These are phyloP conservation scores for Nymphalis urticae DNA, from an alignment of 2,888 invertebrate genomes.

Conservation along the genomic window DNA sequence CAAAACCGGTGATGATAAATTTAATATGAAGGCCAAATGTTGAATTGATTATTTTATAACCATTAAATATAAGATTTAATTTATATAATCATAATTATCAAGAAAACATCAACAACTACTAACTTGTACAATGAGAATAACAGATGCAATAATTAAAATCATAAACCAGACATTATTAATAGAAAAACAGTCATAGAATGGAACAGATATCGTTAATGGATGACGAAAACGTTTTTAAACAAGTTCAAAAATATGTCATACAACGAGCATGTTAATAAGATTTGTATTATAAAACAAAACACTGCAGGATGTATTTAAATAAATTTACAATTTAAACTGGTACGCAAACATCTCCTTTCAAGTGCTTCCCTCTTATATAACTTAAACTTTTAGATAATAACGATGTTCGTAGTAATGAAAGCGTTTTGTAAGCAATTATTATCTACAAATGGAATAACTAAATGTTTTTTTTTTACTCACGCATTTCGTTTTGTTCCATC, in stretches of 20 bases:
- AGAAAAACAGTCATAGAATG: too few relatives aligned
- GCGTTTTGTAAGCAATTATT: conserved; percentile 9
- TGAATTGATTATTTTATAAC: conserved; percentile 4
- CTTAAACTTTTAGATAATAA: too few relatives aligned
- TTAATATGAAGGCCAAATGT: conserved; percentile 13
- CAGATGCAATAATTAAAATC: background rate
- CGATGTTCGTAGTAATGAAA: too few relatives aligned
- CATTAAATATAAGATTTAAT: background rate
- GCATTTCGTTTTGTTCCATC: conserved; percentile 14
- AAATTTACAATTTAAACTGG: too few relatives aligned
- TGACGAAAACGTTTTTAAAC: too few relatives aligned
- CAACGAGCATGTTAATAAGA: too few relatives aligned
- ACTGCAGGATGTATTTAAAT: too few relatives aligned
- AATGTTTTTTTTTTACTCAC: conserved; percentile 22
- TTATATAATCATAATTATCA: background rate
- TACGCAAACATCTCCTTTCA: too few relatives aligned
- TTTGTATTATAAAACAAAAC: too few relatives aligned
- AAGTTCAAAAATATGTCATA: too few relatives aligned
- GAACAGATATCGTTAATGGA: too few relatives aligned
- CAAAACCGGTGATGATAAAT: conserved; percentile 19
- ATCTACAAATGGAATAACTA: conserved; percentile 18
- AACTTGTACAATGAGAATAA: background rate
- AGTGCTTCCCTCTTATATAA: too few relatives aligned
- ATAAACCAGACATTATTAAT: background rate
- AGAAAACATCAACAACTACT: background rate